Evolutionary conservation across 2,113 vertebrate species (phyloP).

Genomic region (Thalassarche chlororhynchos): DNA sequence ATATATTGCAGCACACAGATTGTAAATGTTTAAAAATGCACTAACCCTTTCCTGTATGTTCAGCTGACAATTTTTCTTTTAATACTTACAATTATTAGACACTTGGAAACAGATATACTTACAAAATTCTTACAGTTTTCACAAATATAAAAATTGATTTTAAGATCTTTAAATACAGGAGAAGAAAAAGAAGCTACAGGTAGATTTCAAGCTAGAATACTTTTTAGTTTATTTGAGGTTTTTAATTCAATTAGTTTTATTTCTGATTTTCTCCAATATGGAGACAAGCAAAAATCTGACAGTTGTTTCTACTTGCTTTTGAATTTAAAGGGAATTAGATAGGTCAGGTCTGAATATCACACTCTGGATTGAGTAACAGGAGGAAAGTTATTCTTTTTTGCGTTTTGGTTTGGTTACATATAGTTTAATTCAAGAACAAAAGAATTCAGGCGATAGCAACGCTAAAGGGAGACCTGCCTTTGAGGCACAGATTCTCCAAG

Average conservation of each 20-base stretch:
- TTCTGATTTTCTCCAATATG: neutral
- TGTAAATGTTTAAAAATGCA: conserved; percentile 20
- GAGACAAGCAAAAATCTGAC: neutral
- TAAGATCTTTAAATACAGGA: neutral
- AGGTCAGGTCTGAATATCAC: neutral
- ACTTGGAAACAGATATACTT: neutral
- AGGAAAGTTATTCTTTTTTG: neutral
- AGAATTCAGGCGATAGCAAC: neutral
- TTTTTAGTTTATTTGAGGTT: neutral
- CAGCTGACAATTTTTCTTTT: neutral
- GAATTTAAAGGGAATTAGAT: neutral
- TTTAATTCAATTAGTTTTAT: neutral
- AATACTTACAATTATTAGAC: neutral
- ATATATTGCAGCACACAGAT: neutral
- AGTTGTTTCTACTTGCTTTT: neutral
- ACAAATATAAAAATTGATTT: neutral
- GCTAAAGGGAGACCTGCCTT: neutral
- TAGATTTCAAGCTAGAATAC: neutral
- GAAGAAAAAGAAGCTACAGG: neutral
- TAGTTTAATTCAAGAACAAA: neutral
- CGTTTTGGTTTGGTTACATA: neutral
- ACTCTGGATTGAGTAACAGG: neutral
- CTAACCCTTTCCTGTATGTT: neutral
- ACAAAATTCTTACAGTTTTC: neutral
- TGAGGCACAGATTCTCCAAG: neutral